These are phyloP conservation scores for Drosophila sordidula DNA, from an alignment of 2,888 invertebrate genomes.

Conservation along the genomic window DNA sequence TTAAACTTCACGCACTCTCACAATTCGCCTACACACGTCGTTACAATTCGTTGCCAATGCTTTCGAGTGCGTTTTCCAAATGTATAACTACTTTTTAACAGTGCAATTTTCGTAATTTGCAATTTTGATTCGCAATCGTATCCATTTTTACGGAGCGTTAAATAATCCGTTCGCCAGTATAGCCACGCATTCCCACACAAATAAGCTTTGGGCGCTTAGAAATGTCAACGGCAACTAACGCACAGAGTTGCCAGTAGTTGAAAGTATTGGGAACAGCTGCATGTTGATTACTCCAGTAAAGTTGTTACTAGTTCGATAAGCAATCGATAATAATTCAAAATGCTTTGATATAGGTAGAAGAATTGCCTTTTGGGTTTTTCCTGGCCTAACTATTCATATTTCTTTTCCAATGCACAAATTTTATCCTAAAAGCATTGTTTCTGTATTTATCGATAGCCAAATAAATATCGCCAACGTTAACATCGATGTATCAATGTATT, in stretches of 20 bases:
- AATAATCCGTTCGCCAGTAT: conserved; percentile 81
- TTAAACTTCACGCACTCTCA: conserved; percentile 57
- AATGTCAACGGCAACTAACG: conserved; percentile 64
- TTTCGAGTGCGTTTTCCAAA: conserved; percentile 34
- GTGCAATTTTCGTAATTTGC: conserved; percentile 49
- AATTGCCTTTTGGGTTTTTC: background rate
- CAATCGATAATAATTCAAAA: background rate
- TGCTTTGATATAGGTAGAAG: background rate
- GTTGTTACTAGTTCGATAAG: conserved; percentile 3
- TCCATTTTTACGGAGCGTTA: conserved; percentile 81
- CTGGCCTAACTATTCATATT: background rate
- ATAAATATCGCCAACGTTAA: too few relatives aligned
- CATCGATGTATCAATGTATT: conserved; percentile 3
- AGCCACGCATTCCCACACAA: conserved; percentile 53
- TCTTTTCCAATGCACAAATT: background rate
- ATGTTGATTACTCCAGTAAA: conserved; percentile 10
- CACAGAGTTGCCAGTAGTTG: conserved; percentile 39
- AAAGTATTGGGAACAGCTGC: conserved; percentile 33
- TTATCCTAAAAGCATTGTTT: background rate
- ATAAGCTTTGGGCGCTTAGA: conserved; percentile 58
- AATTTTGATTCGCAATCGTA: conserved; percentile 55
- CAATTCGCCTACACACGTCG: conserved; percentile 43
- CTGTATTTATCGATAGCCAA: conserved; percentile 4
- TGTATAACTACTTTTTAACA: conserved; percentile 31
- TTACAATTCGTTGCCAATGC: conserved; percentile 35